phyloP scores from a whole-genome alignment of 2,888 invertebrate genomes.

The Malthinus flaveolus region DNA sequence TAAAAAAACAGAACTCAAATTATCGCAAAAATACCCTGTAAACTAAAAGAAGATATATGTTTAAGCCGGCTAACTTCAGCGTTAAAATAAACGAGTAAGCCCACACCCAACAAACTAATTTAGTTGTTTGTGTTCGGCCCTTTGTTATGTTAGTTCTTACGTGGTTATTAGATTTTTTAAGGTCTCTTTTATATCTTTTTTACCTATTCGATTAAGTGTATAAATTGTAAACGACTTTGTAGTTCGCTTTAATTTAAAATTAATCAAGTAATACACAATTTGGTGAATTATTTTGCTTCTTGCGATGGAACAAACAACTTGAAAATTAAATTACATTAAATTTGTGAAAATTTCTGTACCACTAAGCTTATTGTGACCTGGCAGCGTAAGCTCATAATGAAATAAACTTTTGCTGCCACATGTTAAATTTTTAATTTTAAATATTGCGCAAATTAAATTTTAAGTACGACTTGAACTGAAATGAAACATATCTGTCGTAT shows the following conservation, averaged over 20 bases:
- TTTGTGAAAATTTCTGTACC: constrained; percentile 20
- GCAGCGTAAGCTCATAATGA: constrained; percentile 7
- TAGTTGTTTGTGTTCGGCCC: constrained; percentile 32
- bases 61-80: constrained; percentile 1
- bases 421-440: constrained; percentile 17
- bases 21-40: too few relatives aligned
- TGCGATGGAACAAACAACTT: constrained; percentile 18
- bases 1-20: too few relatives aligned
- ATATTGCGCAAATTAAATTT: constrained; percentile 8
- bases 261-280: constrained; percentile 7
- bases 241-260: neutral
- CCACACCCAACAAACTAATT: constrained; percentile 32
- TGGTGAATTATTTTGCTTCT: constrained; percentile 15
- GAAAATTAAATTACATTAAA: constrained; percentile 25
- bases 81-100: constrained; percentile 22
- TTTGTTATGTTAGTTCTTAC: constrained; percentile 30
- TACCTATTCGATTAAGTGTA: neutral
- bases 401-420: constrained; percentile 19
- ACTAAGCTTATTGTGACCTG: constrained; percentile 12
- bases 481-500: constrained; percentile 3
- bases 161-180: constrained; percentile 29
- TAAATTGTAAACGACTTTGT: neutral
- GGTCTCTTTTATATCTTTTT: constrained; percentile 16
- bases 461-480: constrained; percentile 1
- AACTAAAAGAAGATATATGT: neutral